Conservation (phyloP, 2,113 vertebrate genomes). For the Nestor notabilis region DNA sequence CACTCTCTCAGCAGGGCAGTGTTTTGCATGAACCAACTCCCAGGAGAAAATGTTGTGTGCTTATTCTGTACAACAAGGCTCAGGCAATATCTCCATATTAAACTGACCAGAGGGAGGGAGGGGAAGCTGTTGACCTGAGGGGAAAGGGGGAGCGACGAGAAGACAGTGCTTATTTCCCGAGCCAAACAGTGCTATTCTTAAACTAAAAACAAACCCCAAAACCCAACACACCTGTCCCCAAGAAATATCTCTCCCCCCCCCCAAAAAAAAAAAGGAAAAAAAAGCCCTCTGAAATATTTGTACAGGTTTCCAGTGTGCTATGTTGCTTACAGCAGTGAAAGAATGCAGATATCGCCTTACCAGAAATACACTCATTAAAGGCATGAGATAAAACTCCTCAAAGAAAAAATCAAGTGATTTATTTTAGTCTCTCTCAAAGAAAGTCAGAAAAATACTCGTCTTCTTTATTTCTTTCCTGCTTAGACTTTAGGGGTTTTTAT, state of each 20-base stretch:
- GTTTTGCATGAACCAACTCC: constrained; percentile 92
- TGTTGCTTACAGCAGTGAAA: constrained; percentile 44
- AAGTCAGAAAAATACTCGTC: not conserved
- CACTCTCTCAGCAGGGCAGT: constrained; percentile 87
- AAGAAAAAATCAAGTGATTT: not conserved
- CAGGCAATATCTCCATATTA: constrained; percentile 83
- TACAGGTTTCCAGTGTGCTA: not conserved
- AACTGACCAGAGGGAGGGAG: constrained; percentile 78
- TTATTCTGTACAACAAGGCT: constrained; percentile 85
- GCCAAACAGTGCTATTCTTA: constrained; percentile 4
- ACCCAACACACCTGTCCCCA: not conserved
- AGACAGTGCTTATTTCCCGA: constrained; percentile 40
- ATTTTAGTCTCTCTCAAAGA: not conserved
- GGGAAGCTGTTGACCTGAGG: constrained; percentile 32
- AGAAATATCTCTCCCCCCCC: not conserved
- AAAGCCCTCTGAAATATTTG: not conserved
- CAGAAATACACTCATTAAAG: not conserved
- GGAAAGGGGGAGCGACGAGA: not conserved
- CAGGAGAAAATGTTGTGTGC: constrained; percentile 86
- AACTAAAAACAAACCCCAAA: not conserved
- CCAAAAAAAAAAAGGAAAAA: not conserved
- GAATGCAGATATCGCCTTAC: not conserved
- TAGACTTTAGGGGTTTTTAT: constrained; percentile 21
- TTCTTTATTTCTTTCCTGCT: not conserved
- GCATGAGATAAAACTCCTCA: constrained; percentile 2